Conservation (phyloP, 2,888 invertebrate species). For the Synergus laeviventris region DNA sequence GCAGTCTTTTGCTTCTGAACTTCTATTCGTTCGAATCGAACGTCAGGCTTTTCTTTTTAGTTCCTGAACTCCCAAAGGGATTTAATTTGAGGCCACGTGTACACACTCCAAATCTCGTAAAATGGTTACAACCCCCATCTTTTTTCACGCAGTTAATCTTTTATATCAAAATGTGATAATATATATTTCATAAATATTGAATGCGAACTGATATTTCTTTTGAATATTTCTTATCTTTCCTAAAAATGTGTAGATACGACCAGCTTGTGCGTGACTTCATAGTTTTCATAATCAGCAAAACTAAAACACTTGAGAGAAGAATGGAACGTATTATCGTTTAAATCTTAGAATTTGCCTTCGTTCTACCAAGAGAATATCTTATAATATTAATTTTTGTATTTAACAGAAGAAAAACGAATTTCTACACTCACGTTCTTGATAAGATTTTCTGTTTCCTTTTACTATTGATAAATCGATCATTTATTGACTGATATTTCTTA, state of each 20-base stretch:
- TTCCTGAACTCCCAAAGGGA: constrained; percentile 15
- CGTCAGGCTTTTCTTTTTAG: background rate
- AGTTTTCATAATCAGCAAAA: background rate
- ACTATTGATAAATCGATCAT: constrained; percentile 1
- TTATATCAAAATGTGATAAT: background rate
- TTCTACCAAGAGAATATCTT: background rate
- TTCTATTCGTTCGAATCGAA: constrained; percentile 30
- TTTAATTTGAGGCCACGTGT: constrained; percentile 31
- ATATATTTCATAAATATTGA: background rate
- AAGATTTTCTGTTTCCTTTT: background rate
- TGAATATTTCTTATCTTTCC: background rate
- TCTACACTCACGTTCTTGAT: background rate
- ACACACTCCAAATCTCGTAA: background rate
- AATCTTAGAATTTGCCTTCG: constrained; percentile 5
- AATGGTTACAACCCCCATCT: background rate
- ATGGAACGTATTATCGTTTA: constrained; percentile 3
- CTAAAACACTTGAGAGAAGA: background rate
- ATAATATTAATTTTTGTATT: background rate
- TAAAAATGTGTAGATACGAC: background rate
- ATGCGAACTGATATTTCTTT: background rate
- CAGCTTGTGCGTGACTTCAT: background rate
- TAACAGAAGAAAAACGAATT: background rate
- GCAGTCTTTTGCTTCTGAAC: constrained; percentile 18
- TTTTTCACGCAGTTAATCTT: background rate
- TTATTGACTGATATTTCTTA: background rate